These are phyloP conservation scores for Microctenopoma lineatum DNA, from an alignment of 2,797 vertebrate genomes.

Conservation along the genomic window DNA sequence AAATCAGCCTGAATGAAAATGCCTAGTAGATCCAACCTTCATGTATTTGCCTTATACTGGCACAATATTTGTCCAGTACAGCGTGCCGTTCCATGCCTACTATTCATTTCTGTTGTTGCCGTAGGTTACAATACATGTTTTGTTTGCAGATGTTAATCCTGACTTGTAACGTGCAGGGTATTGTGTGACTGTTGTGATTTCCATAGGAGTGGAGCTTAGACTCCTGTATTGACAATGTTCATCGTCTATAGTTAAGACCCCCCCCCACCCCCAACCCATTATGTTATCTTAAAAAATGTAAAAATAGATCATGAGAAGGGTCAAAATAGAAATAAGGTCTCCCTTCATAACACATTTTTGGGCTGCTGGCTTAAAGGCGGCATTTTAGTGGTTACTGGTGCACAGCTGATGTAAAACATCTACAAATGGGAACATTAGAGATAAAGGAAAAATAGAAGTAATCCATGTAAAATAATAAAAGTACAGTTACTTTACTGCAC, in stretches of 20 bases:
- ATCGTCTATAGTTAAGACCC: slow-evolving; percentile 7
- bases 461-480: slow-evolving; percentile 17
- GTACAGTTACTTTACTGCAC: slow-evolving; percentile 17
- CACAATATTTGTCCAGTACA: slow-evolving; percentile 89
- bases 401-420: slow-evolving; percentile 26
- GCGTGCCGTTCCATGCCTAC: slow-evolving; percentile 81
- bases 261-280: too few species aligned
- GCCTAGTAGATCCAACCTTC: slow-evolving; percentile 88
- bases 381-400: slow-evolving; percentile 41
- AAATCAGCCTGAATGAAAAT: slow-evolving; percentile 78
- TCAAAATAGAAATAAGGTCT: background rate
- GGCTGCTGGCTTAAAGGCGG: slow-evolving; percentile 32
- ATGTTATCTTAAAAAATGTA: too few species aligned
- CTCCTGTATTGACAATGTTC: slow-evolving; percentile 13
- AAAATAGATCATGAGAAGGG: background rate
- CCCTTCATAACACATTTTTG: background rate
- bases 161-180: slow-evolving; percentile 64
- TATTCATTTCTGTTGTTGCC: slow-evolving; percentile 76
- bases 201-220: slow-evolving; percentile 41
- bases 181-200: slow-evolving; percentile 65
- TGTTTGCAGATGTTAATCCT: slow-evolving; percentile 62
- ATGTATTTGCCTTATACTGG: slow-evolving; percentile 96
- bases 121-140: slow-evolving; percentile 50
- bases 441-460: background rate
- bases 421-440: slow-evolving; percentile 9